phyloP scores from a whole-genome alignment of 2,113 vertebrate genomes.

The Etia nguti region DNA sequence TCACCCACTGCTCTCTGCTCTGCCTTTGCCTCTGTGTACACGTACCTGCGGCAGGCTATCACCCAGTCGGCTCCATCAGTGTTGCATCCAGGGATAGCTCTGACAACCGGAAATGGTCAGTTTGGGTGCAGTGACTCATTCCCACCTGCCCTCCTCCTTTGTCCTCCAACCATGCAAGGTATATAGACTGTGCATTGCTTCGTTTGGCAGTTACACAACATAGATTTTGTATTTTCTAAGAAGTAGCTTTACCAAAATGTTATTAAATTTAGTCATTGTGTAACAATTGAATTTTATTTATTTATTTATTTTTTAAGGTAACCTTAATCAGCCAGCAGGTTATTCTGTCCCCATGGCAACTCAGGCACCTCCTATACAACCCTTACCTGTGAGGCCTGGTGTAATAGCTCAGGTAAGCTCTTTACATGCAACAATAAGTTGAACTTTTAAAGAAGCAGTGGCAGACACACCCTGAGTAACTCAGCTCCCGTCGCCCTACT shows the following conservation, averaged over 20 bases:
- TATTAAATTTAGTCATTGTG: background rate
- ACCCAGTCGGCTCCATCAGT: slow-evolving; percentile 84
- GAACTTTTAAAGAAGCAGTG: background rate
- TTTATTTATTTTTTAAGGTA: slow-evolving; percentile 42
- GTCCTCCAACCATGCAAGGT: slow-evolving; percentile 93
- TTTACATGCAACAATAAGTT: background rate
- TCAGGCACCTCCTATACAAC: slow-evolving; percentile 87
- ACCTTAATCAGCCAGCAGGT: slow-evolving; percentile 83
- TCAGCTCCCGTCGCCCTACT: background rate
- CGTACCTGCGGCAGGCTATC: slow-evolving; percentile 77
- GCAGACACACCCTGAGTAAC: background rate
- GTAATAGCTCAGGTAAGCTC: slow-evolving; percentile 87
- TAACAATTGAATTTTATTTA: background rate
- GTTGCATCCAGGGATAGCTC: slow-evolving; percentile 88
- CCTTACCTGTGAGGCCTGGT: slow-evolving; percentile 88
- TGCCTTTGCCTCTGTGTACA: background rate
- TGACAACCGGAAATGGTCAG: slow-evolving; percentile 86
- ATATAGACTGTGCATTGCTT: background rate
- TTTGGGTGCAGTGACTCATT: slow-evolving; percentile 94
- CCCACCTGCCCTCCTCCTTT: slow-evolving; percentile 91
- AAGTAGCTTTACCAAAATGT: background rate
- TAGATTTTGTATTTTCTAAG: background rate
- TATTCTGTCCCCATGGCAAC: slow-evolving; percentile 90
- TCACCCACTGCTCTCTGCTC: background rate
- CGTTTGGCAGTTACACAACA: background rate